Percentiles rank a stretch among this genome's conserved stretches.
phyloP scores from a whole-genome alignment of 1,140 invertebrate species.

The Drosophila kurseongensis region DNA sequence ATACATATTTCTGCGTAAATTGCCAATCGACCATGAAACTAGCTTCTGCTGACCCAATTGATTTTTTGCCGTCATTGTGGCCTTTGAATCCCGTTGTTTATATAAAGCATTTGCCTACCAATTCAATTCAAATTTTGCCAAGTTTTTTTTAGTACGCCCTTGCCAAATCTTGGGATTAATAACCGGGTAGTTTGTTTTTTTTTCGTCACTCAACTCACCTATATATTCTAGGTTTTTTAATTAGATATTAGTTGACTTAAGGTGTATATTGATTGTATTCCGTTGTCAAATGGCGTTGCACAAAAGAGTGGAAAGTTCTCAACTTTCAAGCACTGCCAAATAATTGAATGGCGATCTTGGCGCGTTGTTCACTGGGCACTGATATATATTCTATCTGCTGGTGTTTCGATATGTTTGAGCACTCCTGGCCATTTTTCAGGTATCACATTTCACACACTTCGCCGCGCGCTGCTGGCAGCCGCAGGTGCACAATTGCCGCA shows the following conservation, averaged over 20 bases:
- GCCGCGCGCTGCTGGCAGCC: slow-evolving; percentile 50
- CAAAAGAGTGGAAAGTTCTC: slow-evolving; percentile 9
- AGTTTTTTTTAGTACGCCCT: too few relatives aligned
- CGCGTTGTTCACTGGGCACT: slow-evolving; percentile 13
- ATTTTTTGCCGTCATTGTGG: too few relatives aligned
- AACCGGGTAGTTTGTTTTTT: too few relatives aligned
- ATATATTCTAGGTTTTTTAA: neutral
- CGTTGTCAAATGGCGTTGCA: slow-evolving; percentile 8
- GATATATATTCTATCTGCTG: slow-evolving; percentile 34
- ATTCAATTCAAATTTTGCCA: too few relatives aligned
- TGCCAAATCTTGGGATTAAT: too few relatives aligned
- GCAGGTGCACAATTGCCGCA: slow-evolving; percentile 64
- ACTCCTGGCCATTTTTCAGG: slow-evolving; percentile 27
- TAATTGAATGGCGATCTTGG: neutral
- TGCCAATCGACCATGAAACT: too few relatives aligned
- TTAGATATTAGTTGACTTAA: slow-evolving; percentile 14
- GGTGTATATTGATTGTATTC: slow-evolving; percentile 34
- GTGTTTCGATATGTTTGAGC: slow-evolving; percentile 60
- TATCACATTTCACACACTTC: slow-evolving; percentile 41
- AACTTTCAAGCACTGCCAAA: slow-evolving; percentile 20
- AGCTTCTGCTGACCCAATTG: too few relatives aligned
- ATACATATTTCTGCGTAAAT: too few relatives aligned
- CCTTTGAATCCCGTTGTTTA: neutral
- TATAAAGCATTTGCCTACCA: neutral
- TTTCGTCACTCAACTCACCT: slow-evolving; percentile 22